Evolutionary conservation across 1,140 invertebrate species (phyloP).

Genomic region (Calephelis nemesis): DNA sequence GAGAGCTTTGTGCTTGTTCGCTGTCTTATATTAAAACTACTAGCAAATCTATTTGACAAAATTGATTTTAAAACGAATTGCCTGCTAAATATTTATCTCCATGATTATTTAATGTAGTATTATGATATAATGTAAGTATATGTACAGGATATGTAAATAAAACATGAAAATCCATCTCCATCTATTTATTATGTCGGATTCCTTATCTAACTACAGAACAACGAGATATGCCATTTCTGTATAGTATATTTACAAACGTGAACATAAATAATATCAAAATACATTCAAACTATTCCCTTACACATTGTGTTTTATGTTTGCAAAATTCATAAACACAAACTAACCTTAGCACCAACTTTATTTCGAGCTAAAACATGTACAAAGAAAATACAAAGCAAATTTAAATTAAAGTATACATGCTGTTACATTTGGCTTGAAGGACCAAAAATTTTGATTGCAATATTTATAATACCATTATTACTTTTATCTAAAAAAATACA

Average conservation of each 20-base stretch:
- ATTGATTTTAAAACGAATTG: no score
- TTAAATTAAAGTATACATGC: conserved; percentile 6
- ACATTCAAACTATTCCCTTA: conserved; percentile 48
- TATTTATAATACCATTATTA: neutral
- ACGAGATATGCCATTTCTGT: conserved; percentile 73
- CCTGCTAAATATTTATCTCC: no score
- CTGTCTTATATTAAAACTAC: no score
- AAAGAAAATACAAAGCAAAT: conserved; percentile 15
- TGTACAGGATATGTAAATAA: conserved; percentile 22
- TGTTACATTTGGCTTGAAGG: neutral
- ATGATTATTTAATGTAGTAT: no score
- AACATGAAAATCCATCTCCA: conserved; percentile 47
- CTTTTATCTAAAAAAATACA: neutral
- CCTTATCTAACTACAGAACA: conserved; percentile 68
- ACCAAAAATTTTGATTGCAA: neutral
- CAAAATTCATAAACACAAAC: conserved; percentile 51
- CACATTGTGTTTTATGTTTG: conserved; percentile 22
- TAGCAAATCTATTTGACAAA: no score
- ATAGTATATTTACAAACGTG: conserved; percentile 70
- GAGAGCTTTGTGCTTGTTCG: no score
- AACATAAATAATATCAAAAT: conserved; percentile 77
- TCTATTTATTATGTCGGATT: conserved; percentile 63
- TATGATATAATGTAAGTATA: no score
- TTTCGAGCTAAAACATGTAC: conserved; percentile 19
- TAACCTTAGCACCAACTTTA: conserved; percentile 52